Base-by-base conservation (phyloP, 2,113 vertebrate species). In the Carassius gibelio region DNA sequence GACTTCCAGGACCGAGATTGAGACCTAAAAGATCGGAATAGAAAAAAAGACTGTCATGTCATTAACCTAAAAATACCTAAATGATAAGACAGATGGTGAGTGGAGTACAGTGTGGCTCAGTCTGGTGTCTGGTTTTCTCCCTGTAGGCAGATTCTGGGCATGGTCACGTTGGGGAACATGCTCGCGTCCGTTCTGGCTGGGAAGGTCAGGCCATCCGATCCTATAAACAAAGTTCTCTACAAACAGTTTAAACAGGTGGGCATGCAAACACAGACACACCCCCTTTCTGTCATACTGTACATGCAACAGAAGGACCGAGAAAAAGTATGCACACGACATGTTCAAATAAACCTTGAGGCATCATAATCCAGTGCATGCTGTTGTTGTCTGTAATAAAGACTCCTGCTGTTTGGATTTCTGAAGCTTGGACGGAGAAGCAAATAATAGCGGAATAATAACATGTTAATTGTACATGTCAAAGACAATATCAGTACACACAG, bases 81-180 rank as follows among this genome's bases (percentile, higher is more conserved):
- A 38, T 21, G 57, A 23, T 79, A 61, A 23, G 61, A n/a, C 76
- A 61, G 76, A 78, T 78, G 75, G 5, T 14, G 42, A 42, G 19
- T 42, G 38, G 4, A 48, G 59, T 21, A 21, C 48, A 62, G 79
- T 68, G 79, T 69, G 59, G 59, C 78, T 80, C 36, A 66, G 23
- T n/a, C 48, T 71, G 64, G 34, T 64, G 36, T 62, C 81, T 77
- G 38, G 81, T 72, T 38, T 55, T 78, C 17, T 15, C 48, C 2
- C 3, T 91, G 26, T 90, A 97, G 96, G 72, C 88, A 86, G 80
- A 94, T 96, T 85, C 84, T 96, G 68, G 96, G 96, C 26, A 95
- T 96, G 95, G 95, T 96, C 87, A 96, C 96, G 0, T 93, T 97
- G 0, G 95, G 95, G 75, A 96, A 96, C 86, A 96, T 96, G 96